Evolutionary conservation across 2,797 vertebrate genomes (phyloP).

Genomic region (Mus minutoides): DNA sequence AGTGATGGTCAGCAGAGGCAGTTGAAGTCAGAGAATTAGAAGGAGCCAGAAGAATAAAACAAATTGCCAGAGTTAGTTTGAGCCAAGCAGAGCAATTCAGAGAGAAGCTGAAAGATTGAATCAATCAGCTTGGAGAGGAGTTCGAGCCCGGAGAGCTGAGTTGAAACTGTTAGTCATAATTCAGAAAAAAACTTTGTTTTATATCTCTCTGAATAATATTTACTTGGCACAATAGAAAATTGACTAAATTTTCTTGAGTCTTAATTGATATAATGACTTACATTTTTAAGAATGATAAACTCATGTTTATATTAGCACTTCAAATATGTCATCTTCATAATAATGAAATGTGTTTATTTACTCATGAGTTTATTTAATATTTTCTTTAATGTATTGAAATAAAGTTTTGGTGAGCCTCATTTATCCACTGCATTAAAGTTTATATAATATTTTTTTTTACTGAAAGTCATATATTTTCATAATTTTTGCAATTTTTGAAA

Average conservation of each 20-base stretch:
- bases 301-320: not conserved
- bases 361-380: not conserved
- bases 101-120: not conserved
- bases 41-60: not conserved
- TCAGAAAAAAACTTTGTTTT: not conserved
- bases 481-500: not conserved
- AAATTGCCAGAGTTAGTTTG: not conserved
- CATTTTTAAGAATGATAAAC: slow-evolving; percentile 16
- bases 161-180: not conserved
- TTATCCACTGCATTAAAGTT: not conserved
- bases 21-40: not conserved
- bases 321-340: not conserved
- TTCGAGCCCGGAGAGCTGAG: not conserved
- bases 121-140: not conserved
- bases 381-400: not conserved
- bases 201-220: not conserved
- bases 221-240: not conserved
- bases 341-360: slow-evolving; percentile 30
- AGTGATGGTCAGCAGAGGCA: not conserved
- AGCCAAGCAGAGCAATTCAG: not conserved
- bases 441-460: slow-evolving; percentile 14
- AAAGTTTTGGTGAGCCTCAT: not conserved
- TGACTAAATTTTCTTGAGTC: too few relatives aligned
- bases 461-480: slow-evolving; percentile 14
- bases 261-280: too few relatives aligned